Evolutionary conservation across 2,113 vertebrate genomes (phyloP), one percentile per base, ranked within the genome.

Genomic region (Scartelaos histophorus): DNA sequence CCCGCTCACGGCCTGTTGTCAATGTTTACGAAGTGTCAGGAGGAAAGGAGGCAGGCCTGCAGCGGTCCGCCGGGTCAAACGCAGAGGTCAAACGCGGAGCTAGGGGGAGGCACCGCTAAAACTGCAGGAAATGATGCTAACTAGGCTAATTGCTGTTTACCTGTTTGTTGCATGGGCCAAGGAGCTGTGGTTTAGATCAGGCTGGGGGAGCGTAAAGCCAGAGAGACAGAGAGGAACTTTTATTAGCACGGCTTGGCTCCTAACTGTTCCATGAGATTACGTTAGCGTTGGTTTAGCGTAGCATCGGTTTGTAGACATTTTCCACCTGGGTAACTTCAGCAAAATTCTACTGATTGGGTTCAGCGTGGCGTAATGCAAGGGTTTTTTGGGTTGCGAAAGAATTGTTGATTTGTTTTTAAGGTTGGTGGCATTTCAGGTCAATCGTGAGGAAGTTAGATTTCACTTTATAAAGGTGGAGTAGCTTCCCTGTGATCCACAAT

Each of bases 21-120:
- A 82, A 87, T 87, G 83, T 92, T 92, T 88, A 90, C 1, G 82
- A 89, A 53, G 91, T 92, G 91, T 77, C 58, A 29, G 81, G 5
- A 35, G 43, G 81, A 92, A 70, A 21, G 67, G 76, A 90, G 78
- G 79, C 85, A 89, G 87, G 80, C 71, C 25, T 16, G 53, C 68
- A 71, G 70, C 82, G 69, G 46, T 67, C 74, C 24, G 47, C 1
- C 2, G 67, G 88, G 90, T 90, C 82, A 85, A 73, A 60, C 51
- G 73, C 83, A 76, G 69, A 70, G 86, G 90, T 90, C 82, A 81
- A 57, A 25, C 54, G 79, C 70, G 24, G 73, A 60, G 73, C 25
- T 64, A 45, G 49, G 73, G 83, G 35, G 69, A 75, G 73, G 73
- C 69, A 5, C 43, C 64, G 71, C 81, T 88, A 85, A 29, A 88